Percentiles rank a stretch among this genome's conserved stretches.
Conservation (phyloP, 2,888 invertebrate genomes). For the Ectemnius lituratus region DNA sequence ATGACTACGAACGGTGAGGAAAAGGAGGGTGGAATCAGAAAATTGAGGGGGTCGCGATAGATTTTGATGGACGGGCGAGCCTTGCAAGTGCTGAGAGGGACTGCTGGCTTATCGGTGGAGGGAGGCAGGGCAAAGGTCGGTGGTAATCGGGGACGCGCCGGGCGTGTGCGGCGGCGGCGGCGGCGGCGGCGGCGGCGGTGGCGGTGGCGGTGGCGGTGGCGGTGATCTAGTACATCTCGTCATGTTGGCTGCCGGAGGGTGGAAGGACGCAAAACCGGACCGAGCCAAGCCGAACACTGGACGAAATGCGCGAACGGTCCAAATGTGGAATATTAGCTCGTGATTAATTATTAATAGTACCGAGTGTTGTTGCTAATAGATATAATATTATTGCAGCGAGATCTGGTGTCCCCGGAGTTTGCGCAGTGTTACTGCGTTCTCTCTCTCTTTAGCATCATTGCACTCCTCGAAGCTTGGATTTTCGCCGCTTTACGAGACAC, state of each 20-base stretch:
- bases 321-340: slow-evolving; percentile 63
- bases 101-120: background rate
- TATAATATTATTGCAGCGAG: slow-evolving; percentile 60
- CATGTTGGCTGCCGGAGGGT: background rate
- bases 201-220: background rate
- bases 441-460: background rate
- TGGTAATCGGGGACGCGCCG: slow-evolving; percentile 10
- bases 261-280: slow-evolving; percentile 8
- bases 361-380: slow-evolving; percentile 64
- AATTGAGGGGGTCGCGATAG: background rate
- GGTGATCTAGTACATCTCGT: background rate
- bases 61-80: background rate
- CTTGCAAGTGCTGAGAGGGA: background rate
- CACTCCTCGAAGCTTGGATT: too few relatives aligned
- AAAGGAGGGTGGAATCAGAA: slow-evolving; percentile 12
- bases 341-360: slow-evolving; percentile 68
- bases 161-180: too few relatives aligned
- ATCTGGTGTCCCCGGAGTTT: slow-evolving; percentile 42
- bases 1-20: background rate
- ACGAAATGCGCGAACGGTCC: slow-evolving; percentile 51
- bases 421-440: slow-evolving; percentile 30
- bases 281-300: too few relatives aligned
- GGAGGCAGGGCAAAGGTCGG: slow-evolving; percentile 25
- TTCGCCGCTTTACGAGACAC: too few relatives aligned
- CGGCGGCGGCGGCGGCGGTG: background rate